Percentiles rank a stretch among this genome's conserved stretches.
Conservation (phyloP, 2,888 invertebrate genomes). For the Caenorhabditis japonica region DNA sequence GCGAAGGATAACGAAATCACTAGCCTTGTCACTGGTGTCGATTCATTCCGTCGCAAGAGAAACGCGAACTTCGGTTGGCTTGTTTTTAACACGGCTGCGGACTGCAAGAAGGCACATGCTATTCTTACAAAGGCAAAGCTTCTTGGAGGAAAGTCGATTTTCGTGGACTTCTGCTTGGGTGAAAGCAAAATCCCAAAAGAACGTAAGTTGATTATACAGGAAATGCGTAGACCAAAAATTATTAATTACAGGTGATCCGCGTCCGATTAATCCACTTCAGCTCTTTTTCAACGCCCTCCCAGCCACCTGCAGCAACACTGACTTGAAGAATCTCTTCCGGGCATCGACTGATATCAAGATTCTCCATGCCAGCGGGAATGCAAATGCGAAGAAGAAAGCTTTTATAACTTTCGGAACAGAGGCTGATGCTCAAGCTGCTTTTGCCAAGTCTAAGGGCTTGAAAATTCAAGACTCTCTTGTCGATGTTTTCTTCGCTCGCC, state of each 20-base stretch:
- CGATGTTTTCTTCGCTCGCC: constrained; percentile 57
- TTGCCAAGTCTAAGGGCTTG: constrained; percentile 63
- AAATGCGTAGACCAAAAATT: background rate
- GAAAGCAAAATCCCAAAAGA: constrained; percentile 40
- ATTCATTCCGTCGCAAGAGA: constrained; percentile 59
- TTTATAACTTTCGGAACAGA: constrained; percentile 65
- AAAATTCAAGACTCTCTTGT: constrained; percentile 54
- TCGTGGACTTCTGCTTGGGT: constrained; percentile 64
- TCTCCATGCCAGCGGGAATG: constrained; percentile 13
- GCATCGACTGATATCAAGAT: constrained; percentile 54
- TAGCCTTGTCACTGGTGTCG: constrained; percentile 48
- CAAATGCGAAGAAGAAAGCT: constrained; percentile 49
- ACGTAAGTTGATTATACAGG: constrained; percentile 13
- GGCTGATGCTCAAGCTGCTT: constrained; percentile 66
- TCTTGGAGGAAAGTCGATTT: constrained; percentile 45
- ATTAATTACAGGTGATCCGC: constrained; percentile 22
- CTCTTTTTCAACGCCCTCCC: constrained; percentile 60
- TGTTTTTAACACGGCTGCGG: constrained; percentile 63
- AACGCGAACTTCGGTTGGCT: constrained; percentile 64
- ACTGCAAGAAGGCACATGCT: constrained; percentile 57
- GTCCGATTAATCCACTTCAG: constrained; percentile 59
- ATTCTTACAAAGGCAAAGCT: constrained; percentile 48
- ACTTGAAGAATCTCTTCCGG: constrained; percentile 55
- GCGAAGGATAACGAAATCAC: constrained; percentile 41
- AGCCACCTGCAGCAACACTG: constrained; percentile 17